Percentiles rank a stretch among this genome's conserved stretches.
These are phyloP conservation scores for Listronotus bonariensis DNA, from an alignment of 1,140 invertebrate species.

Conservation along the genomic window DNA sequence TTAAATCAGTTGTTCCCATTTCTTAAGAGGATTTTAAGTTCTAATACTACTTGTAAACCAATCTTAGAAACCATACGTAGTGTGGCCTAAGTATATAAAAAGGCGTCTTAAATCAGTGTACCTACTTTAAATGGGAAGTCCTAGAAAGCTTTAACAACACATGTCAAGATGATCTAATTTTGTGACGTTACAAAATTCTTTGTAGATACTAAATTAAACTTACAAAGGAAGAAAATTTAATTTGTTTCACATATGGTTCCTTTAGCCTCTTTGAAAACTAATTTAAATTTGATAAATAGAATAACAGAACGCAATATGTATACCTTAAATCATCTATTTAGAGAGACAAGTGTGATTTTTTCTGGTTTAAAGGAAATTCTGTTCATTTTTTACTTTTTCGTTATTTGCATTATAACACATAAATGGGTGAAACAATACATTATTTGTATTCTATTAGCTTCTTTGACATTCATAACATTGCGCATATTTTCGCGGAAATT, in stretches of 20 bases:
- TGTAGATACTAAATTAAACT: conserved; percentile 1
- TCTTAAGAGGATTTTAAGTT: conserved; percentile 5
- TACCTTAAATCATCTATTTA: background rate
- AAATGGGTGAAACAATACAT: no score
- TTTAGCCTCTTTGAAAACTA: background rate
- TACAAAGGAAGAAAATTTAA: conserved; percentile 9
- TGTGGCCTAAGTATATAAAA: background rate
- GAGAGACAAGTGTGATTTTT: no score
- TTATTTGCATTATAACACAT: no score
- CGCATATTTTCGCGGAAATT: no score
- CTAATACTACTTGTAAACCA: background rate
- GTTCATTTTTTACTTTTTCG: no score
- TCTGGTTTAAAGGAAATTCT: no score
- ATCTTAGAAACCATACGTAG: conserved; percentile 10
- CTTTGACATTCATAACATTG: no score
- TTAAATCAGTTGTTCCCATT: background rate
- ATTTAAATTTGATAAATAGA: conserved; percentile 7
- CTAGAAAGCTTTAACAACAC: conserved; percentile 6
- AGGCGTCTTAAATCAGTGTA: conserved; percentile 5
- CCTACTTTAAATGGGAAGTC: background rate
- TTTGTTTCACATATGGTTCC: conserved; percentile 9
- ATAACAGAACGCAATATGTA: background rate
- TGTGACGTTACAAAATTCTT: conserved; percentile 6
- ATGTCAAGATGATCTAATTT: conserved; percentile 14
- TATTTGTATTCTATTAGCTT: no score